Conservation (phyloP, 2,113 vertebrate species). For the Hemiprocne comata region DNA sequence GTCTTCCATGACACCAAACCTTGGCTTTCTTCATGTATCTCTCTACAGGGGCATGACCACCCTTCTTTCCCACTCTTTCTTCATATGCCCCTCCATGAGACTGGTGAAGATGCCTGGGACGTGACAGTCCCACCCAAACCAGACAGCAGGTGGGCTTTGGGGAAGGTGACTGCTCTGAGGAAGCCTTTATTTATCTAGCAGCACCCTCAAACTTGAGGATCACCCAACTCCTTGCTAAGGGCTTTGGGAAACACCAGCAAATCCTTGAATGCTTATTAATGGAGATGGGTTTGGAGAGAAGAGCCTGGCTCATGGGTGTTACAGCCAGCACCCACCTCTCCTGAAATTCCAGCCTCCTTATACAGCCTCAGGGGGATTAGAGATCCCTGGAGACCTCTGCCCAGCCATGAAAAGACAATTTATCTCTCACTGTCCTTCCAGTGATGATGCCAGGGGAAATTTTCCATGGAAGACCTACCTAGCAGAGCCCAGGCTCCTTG, state of each 20-base stretch:
- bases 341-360: not conserved
- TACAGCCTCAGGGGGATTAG: not conserved
- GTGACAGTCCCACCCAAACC: not conserved
- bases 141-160: not conserved
- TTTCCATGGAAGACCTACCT: not conserved
- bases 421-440: not conserved
- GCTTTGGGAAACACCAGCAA: not conserved
- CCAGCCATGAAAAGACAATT: not conserved
- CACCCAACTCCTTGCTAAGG: not conserved
- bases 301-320: not conserved
- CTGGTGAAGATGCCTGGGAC: not conserved
- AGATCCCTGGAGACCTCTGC: not conserved
- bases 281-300: not conserved
- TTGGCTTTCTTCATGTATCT: not conserved
- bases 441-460: not conserved
- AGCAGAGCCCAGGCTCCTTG: not conserved
- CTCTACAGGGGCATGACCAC: not conserved
- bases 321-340: not conserved
- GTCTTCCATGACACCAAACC: not conserved
- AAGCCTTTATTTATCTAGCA: not conserved
- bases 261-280: not conserved
- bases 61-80: not conserved
- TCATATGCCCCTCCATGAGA: not conserved
- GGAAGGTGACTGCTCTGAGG: not conserved
- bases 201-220: not conserved